These are phyloP conservation scores for Chionomys nivalis DNA, from an alignment of 2,113 vertebrate genomes.

Conservation along the genomic window DNA sequence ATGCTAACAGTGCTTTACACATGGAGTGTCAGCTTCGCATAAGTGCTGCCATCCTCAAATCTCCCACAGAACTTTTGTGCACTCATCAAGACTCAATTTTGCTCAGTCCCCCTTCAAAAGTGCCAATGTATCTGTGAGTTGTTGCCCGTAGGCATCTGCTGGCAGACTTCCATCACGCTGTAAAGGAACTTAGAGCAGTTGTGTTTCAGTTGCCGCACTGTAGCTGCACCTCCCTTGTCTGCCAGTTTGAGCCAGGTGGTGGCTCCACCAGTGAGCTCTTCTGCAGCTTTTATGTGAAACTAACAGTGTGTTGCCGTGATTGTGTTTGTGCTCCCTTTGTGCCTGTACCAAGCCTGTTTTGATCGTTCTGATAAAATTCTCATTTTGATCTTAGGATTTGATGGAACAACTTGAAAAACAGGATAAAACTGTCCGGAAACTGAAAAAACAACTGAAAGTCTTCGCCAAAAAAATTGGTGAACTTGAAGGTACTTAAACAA, in stretches of 20 bases:
- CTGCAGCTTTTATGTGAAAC: conserved; percentile 69
- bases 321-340: conserved; percentile 46
- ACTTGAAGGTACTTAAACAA: conserved; percentile 93
- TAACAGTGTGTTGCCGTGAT: conserved; percentile 77
- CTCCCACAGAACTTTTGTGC: not conserved
- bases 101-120: not conserved
- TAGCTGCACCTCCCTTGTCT: conserved; percentile 70
- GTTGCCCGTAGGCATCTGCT: not conserved
- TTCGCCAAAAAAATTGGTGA: conserved; percentile 99
- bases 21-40: not conserved
- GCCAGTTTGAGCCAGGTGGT: conserved; percentile 79
- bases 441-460: conserved; percentile 99
- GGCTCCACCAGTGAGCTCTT: conserved; percentile 80
- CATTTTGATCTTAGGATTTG: conserved; percentile 91
- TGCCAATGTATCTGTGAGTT: not conserved
- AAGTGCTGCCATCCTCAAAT: not conserved
- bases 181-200: conserved; percentile 57
- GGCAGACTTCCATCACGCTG: conserved; percentile 77
- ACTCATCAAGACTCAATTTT: conserved; percentile 9
- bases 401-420: conserved; percentile 99
- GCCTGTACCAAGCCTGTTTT: not conserved
- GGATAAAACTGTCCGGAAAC: conserved; percentile 98
- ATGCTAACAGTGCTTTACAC: not conserved
- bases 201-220: conserved; percentile 66
- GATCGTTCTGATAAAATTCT: conserved; percentile 46